A percentile compares a stretch with the other conserved stretches of the same genome.
Evolutionary conservation across 2,888 invertebrate species (phyloP).

Genomic region (Drosophila mulleri): DNA sequence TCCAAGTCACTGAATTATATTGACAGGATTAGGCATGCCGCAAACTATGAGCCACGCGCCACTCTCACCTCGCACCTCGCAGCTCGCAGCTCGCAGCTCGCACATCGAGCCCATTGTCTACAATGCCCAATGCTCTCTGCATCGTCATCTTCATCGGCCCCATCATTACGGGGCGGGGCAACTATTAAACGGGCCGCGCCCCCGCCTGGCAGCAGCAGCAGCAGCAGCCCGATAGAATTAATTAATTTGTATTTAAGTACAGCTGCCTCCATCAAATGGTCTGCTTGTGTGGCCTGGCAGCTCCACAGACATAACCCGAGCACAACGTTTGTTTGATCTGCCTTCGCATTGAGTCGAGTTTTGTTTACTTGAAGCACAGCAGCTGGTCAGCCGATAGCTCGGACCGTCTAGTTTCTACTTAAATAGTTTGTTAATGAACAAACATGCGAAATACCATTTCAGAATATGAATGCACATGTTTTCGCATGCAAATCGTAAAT

Average conservation of each 20-base stretch:
- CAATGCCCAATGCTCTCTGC: slow-evolving; percentile 5
- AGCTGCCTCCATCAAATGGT: slow-evolving; percentile 30
- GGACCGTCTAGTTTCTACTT: not conserved
- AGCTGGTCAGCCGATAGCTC: not conserved
- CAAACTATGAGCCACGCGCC: slow-evolving; percentile 58
- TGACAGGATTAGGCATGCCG: slow-evolving; percentile 77
- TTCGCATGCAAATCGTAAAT: not conserved
- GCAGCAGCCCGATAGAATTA: slow-evolving; percentile 54
- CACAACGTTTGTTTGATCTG: slow-evolving; percentile 22
- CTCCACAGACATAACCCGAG: not conserved
- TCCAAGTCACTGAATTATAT: slow-evolving; percentile 83
- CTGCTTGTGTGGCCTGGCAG: slow-evolving; percentile 5
- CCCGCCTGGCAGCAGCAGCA: not conserved
- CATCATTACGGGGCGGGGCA: not conserved
- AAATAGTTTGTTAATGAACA: slow-evolving; percentile 1
- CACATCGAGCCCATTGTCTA: not conserved
- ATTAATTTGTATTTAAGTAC: slow-evolving; percentile 74
- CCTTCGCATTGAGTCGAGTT: slow-evolving; percentile 1
- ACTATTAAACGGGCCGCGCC: slow-evolving; percentile 26
- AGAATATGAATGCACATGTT: not conserved
- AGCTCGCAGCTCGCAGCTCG: too few species aligned
- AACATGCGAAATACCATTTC: not conserved
- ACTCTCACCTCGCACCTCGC: too few species aligned
- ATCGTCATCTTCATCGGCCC: slow-evolving; percentile 21
- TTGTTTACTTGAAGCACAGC: slow-evolving; percentile 20